A percentile compares a stretch with the other conserved stretches of the same genome.
Conservation (phyloP, 1,140 invertebrate species). For the Drosophila nasuta region DNA sequence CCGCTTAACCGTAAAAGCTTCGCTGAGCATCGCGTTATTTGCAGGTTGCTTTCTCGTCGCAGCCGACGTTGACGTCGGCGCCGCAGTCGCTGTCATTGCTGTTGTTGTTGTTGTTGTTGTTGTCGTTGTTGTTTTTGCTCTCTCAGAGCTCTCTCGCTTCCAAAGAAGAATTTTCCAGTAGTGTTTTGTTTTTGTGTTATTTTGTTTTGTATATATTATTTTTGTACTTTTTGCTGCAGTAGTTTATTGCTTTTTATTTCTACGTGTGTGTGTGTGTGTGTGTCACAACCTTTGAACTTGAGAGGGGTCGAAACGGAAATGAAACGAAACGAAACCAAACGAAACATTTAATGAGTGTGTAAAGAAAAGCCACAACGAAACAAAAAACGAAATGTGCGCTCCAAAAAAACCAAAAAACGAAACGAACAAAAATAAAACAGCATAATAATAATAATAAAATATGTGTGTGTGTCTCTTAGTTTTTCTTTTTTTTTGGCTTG, state of each 20-base stretch:
- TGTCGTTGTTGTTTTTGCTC: constrained; percentile 29
- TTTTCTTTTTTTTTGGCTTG: constrained; percentile 26
- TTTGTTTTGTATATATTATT: constrained; percentile 22
- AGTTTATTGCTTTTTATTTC: constrained; percentile 9
- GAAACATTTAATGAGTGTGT: constrained; percentile 45
- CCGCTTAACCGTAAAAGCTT: constrained; percentile 81
- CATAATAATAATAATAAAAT: constrained; percentile 65
- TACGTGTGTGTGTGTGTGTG: constrained; percentile 12
- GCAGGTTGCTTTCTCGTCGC: constrained; percentile 77
- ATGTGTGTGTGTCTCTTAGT: constrained; percentile 40
- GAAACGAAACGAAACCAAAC: constrained; percentile 51
- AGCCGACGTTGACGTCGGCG: constrained; percentile 44
- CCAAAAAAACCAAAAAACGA: constrained; percentile 29
- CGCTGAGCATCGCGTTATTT: constrained; percentile 63
- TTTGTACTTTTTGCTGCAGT: constrained; percentile 11
- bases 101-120: constrained; percentile 6
- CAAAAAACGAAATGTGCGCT: constrained; percentile 27
- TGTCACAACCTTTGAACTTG: constrained; percentile 55
- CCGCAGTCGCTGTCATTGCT: constrained; percentile 18
- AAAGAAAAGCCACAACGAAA: constrained; percentile 18
- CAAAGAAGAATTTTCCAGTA: constrained; percentile 44
- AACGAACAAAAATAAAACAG: constrained; percentile 18
- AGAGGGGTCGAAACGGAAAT: constrained; percentile 50
- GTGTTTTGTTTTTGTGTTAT: not conserved
- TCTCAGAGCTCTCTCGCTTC: constrained; percentile 40